Percentiles rank a stretch among this genome's conserved stretches.
Evolutionary conservation across 30 jellyfish, hydroid and myxozoan genomes (phyloP).

Genomic region (Rhopilema esculentum): DNA sequence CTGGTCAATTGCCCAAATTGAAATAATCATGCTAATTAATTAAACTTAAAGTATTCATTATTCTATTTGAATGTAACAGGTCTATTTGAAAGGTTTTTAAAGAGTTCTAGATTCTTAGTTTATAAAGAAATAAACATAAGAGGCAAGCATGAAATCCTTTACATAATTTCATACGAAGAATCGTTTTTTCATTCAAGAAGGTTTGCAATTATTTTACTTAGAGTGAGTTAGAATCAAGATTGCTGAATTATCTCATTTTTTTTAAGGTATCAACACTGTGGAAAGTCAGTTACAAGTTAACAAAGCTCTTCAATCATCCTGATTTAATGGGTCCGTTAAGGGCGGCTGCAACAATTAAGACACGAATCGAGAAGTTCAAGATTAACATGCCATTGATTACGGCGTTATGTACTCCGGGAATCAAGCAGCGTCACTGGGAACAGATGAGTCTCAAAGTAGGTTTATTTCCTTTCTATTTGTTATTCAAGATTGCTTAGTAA

Average conservation of each 20-base stretch:
- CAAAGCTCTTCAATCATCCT: constrained; percentile 74
- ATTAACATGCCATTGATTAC: constrained; percentile 80
- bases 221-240: neutral
- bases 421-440: constrained; percentile 83
- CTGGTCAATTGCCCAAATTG: too few relatives aligned
- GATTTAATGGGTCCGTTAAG: constrained; percentile 83
- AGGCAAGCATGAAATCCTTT: too few relatives aligned
- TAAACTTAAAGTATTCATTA: too few relatives aligned
- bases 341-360: constrained; percentile 77
- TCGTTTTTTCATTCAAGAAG: too few relatives aligned
- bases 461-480: neutral
- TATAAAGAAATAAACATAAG: too few relatives aligned
- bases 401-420: constrained; percentile 78
- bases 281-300: constrained; percentile 73
- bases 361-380: constrained; percentile 75
- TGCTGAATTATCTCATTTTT: neutral
- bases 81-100: too few relatives aligned
- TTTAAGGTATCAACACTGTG: constrained; percentile 68
- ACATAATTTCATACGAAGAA: too few relatives aligned
- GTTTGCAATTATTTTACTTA: neutral
- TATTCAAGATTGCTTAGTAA: too few relatives aligned
- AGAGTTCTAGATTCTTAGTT: too few relatives aligned
- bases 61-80: too few relatives aligned
- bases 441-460: constrained; percentile 70
- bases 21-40: too few relatives aligned